These are phyloP conservation scores for Urocyon cinereoargenteus DNA, from an alignment of 2,797 vertebrate species.

Conservation along the genomic window DNA sequence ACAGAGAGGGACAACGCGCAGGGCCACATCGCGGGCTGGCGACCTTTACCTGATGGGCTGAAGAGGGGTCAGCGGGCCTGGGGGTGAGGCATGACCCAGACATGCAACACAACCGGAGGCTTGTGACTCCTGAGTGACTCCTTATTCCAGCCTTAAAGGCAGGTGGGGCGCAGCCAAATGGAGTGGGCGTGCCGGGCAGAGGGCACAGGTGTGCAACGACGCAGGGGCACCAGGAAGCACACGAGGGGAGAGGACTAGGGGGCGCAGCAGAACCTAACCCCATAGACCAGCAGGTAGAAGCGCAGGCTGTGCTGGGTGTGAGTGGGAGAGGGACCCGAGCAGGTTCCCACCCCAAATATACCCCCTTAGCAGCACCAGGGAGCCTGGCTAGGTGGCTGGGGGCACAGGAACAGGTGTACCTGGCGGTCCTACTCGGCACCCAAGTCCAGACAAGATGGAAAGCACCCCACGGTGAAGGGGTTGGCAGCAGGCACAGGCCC, in stretches of 20 bases:
- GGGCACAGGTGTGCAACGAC: fast-evolving
- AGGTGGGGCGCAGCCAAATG: fast-evolving
- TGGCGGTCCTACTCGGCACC: too few species aligned
- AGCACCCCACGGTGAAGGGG: neutral
- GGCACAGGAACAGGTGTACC: neutral
- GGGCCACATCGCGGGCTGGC: too few species aligned
- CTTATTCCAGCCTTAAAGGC: too few species aligned
- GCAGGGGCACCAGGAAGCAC: fast-evolving
- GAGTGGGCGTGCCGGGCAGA: neutral
- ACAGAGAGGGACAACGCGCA: too few species aligned
- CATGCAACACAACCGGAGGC: neutral
- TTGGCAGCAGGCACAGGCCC: neutral
- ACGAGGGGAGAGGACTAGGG: fast-evolving
- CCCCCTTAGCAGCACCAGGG: neutral
- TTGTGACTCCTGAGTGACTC: fast-evolving
- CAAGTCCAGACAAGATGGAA: neutral
- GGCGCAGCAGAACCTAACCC: fast-evolving
- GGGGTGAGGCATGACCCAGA: neutral
- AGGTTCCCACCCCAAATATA: neutral
- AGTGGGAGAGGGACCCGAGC: neutral
- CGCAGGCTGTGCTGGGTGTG: neutral
- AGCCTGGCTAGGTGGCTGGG: fast-evolving
- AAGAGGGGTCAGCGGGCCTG: fast-evolving
- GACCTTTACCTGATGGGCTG: fast-evolving
- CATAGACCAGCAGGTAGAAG: neutral